A percentile compares a stretch with the other conserved stretches of the same genome.
phyloP scores from a whole-genome alignment of 2,888 invertebrate species.

The Campaea margaritaria region DNA sequence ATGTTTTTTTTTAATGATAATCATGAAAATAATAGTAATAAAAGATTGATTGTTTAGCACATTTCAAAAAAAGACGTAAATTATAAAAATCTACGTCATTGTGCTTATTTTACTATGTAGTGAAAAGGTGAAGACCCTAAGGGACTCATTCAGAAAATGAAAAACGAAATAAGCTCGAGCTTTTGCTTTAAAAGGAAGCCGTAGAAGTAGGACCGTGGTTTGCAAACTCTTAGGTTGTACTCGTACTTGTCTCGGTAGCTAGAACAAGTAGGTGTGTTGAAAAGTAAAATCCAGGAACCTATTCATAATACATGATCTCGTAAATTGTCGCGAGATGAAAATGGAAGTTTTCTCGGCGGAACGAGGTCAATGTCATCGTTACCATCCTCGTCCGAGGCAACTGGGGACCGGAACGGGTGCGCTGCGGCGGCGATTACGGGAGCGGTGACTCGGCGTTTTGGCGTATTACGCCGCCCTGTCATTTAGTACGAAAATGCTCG shows the following conservation, averaged over 20 bases:
- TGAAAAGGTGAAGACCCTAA: constrained; percentile 18
- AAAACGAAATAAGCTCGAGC: constrained; percentile 33
- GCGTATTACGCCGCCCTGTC: constrained; percentile 71
- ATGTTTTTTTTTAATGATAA: no score
- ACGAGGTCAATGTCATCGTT: constrained; percentile 72
- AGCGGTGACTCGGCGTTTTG: constrained; percentile 62
- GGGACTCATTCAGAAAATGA: constrained; percentile 26
- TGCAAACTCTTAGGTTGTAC: no score
- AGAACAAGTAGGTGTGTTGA: constrained; percentile 3
- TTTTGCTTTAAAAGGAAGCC: constrained; percentile 26
- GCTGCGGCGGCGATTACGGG: constrained; percentile 51
- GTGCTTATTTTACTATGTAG: background rate
- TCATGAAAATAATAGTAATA: no score
- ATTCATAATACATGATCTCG: constrained; percentile 34
- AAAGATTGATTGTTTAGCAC: no score
- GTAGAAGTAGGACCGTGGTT: constrained; percentile 15
- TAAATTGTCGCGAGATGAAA: constrained; percentile 48
- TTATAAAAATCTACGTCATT: no score
- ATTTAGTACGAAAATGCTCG: constrained; percentile 80
- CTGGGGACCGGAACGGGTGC: constrained; percentile 30
- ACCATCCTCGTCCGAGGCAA: constrained; percentile 42
- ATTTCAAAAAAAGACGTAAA: no score
- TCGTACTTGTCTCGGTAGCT: constrained; percentile 19
- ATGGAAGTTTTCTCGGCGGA: constrained; percentile 53
- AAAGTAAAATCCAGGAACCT: constrained; percentile 35